A percentile compares a stretch with the other conserved stretches of the same genome.
These are phyloP conservation scores for Delia radicum DNA, from an alignment of 1,140 invertebrate species.

Conservation along the genomic window DNA sequence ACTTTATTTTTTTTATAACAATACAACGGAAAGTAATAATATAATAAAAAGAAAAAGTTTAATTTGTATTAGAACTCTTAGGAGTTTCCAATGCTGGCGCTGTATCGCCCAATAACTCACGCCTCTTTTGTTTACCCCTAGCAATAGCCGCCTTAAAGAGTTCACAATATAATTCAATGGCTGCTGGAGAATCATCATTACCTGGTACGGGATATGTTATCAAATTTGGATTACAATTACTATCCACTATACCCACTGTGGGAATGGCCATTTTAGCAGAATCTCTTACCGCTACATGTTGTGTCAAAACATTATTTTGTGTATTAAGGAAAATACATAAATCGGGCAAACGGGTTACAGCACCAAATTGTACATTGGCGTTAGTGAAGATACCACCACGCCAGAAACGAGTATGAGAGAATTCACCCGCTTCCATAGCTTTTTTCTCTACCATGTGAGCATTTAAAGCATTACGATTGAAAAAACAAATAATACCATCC, in stretches of 20 bases:
- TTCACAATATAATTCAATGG: slow-evolving; percentile 83
- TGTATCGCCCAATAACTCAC: slow-evolving; percentile 52
- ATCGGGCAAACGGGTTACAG: slow-evolving; percentile 87
- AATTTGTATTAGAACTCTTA: not conserved
- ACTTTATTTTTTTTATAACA: slow-evolving; percentile 8
- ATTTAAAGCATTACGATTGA: slow-evolving; percentile 72
- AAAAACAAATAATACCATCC: slow-evolving; percentile 80
- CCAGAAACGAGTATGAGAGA: slow-evolving; percentile 86
- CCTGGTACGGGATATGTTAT: slow-evolving; percentile 95
- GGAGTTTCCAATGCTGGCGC: not conserved
- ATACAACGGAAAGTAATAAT: not conserved
- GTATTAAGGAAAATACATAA: slow-evolving; percentile 89
- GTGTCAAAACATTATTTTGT: slow-evolving; percentile 69
- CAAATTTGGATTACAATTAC: slow-evolving; percentile 91
- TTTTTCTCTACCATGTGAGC: slow-evolving; percentile 80
- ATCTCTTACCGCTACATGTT: slow-evolving; percentile 79
- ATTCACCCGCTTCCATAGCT: slow-evolving; percentile 88
- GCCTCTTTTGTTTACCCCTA: slow-evolving; percentile 78
- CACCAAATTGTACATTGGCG: slow-evolving; percentile 73
- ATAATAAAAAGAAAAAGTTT: no score
- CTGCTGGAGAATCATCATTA: slow-evolving; percentile 87
- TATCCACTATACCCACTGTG: slow-evolving; percentile 91
- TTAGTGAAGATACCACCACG: slow-evolving; percentile 85
- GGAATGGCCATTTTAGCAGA: slow-evolving; percentile 95
- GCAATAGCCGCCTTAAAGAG: slow-evolving; percentile 90